A percentile compares a stretch with the other conserved stretches of the same genome.
Evolutionary conservation across 2,888 invertebrate species (phyloP).

Genomic region (Macropis europaea): DNA sequence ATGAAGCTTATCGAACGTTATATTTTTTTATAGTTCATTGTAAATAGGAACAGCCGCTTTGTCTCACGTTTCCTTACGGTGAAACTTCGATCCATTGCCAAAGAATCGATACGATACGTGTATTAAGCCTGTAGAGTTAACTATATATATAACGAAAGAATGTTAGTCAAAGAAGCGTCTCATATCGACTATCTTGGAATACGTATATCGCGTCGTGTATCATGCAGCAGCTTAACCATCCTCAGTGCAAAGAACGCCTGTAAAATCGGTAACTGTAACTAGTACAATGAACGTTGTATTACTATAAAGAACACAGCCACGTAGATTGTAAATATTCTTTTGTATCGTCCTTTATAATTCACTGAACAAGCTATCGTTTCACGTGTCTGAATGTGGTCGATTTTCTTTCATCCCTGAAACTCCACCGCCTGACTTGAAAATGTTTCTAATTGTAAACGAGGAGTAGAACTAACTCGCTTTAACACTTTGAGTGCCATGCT

Average conservation of each 20-base stretch:
- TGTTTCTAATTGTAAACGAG: no score
- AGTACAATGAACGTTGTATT: slow-evolving; percentile 50
- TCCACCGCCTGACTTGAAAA: background rate
- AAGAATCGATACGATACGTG: slow-evolving; percentile 53
- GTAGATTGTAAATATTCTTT: slow-evolving; percentile 61
- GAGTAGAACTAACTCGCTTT: no score
- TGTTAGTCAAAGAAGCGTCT: background rate
- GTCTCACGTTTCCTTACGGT: background rate
- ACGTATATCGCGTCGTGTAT: background rate
- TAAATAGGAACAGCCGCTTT: slow-evolving; percentile 4
- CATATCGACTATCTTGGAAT: background rate
- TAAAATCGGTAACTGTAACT: slow-evolving; percentile 42
- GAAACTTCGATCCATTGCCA: slow-evolving; percentile 49
- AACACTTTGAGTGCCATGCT: no score
- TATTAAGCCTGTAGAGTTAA: slow-evolving; percentile 21
- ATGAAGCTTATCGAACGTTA: slow-evolving; percentile 5
- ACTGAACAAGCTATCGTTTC: slow-evolving; percentile 44
- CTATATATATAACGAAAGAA: slow-evolving; percentile 7
- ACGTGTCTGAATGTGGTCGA: slow-evolving; percentile 29
- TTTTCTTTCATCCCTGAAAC: background rate
- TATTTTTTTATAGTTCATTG: slow-evolving; percentile 21
- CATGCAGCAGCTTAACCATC: background rate
- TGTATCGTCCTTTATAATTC: slow-evolving; percentile 55
- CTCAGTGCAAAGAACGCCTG: no score
- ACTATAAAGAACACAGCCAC: slow-evolving; percentile 43